Base-by-base conservation (phyloP, 2,888 invertebrate species). In the Entomobrya multifasciata region DNA sequence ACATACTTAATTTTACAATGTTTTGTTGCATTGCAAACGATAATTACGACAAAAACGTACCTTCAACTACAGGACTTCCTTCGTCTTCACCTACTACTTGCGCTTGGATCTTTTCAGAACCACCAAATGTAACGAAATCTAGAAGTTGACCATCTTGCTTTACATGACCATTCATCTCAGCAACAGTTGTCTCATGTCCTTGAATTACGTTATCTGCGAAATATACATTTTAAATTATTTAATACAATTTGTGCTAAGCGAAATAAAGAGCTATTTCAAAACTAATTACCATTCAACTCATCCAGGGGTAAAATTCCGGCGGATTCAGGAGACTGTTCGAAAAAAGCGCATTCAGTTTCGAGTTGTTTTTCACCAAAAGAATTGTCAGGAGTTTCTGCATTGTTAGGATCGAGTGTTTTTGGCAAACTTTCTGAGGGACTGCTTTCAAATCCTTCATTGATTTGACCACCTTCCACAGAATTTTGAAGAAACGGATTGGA, bases 51-150 rank as follows among this genome's bases (percentile, higher is more conserved):
- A 13, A 13, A 27, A 5, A 30, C 30, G 22, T 62, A 70, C 74
- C 86, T 20, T 78, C 85, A 10, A 76, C 76, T 10, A 55, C 77
- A 0, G 30, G 76, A 78, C 78, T 62, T 25, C 65, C 70, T 17
- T 1, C 44, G 8, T 79, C 86, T 49, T 86, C 86, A 17, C 49
- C 41, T 22, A 79, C 49, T 5, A 79, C 20, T n/a, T 79, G 79
- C 8, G 72, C 74, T 10, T 62, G 74, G 52, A 79, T 86, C 25
- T 86, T 79, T 41, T 79, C 72, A 17, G 86, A 86, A 72, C 86
- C 72, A 15, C 79, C 86, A 17, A 86, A 72, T 0, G 86, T 79
- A 1, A 86, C 30, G n/a, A 79, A 86, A 52, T 86, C 86, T 0
- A 86, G 72, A 0, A 70, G 30, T 10, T 44, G 79, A 3, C 70